A percentile compares a stretch with the other conserved stretches of the same genome.
phyloP scores from a whole-genome alignment of 92 coral and sea anemone genomes.

The Epizoanthus scotinus region DNA sequence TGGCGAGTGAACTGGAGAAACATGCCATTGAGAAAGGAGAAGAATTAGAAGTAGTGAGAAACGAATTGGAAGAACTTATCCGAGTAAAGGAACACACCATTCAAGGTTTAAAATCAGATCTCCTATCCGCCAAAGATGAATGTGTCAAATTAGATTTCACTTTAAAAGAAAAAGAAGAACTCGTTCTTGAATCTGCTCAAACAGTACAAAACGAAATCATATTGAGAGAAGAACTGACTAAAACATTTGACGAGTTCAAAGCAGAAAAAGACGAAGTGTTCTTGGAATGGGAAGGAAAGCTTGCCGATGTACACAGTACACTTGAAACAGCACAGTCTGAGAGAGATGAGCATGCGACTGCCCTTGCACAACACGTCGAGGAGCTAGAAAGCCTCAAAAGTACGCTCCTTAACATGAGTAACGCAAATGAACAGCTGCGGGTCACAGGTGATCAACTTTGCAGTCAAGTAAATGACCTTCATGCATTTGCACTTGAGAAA shows the following conservation, averaged over 20 bases:
- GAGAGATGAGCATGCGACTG: not conserved
- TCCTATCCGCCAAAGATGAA: slow-evolving; percentile 57
- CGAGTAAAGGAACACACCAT: slow-evolving; percentile 41
- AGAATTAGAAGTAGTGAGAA: slow-evolving; percentile 42
- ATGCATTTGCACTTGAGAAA: not conserved
- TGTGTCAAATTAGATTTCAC: slow-evolving; percentile 46
- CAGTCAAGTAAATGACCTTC: slow-evolving; percentile 15
- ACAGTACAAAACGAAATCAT: slow-evolving; percentile 41
- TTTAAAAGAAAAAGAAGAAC: slow-evolving; percentile 55
- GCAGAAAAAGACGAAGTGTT: slow-evolving; percentile 50
- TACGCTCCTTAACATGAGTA: not conserved
- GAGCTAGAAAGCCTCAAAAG: slow-evolving; percentile 1
- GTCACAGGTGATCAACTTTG: not conserved
- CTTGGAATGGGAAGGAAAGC: slow-evolving; percentile 35
- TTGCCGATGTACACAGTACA: not conserved
- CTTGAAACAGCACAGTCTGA: slow-evolving; percentile 17
- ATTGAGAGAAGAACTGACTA: slow-evolving; percentile 11
- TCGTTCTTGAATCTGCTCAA: slow-evolving; percentile 27
- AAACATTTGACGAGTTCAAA: slow-evolving; percentile 40
- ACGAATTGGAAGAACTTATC: slow-evolving; percentile 51
- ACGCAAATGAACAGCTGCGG: slow-evolving; percentile 3
- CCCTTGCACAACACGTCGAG: not conserved
- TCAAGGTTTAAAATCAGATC: slow-evolving; percentile 34
- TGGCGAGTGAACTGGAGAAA: slow-evolving; percentile 31
- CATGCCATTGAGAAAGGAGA: slow-evolving; percentile 45